Evolutionary conservation across 2,888 invertebrate genomes (phyloP).

Genomic region (Tenthredo notha): DNA sequence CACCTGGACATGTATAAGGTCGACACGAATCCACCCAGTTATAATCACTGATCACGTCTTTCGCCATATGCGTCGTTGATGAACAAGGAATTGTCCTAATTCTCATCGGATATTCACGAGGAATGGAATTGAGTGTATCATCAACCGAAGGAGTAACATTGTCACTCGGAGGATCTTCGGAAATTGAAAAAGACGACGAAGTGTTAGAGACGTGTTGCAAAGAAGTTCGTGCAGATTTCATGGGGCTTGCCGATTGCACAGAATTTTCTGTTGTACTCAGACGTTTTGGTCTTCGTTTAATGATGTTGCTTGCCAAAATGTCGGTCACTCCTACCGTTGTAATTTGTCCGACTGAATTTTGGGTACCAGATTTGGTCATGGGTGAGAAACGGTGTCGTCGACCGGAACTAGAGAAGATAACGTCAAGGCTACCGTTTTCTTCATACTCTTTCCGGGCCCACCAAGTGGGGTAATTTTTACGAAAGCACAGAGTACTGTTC

Average conservation of each 20-base stretch:
- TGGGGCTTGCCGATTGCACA: neutral
- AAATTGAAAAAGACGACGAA: neutral
- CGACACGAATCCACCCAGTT: conserved; percentile 32
- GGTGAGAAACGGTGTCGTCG: conserved; percentile 2
- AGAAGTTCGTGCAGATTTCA: neutral
- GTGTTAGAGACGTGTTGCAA: neutral
- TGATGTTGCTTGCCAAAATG: neutral
- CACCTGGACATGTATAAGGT: conserved; percentile 42
- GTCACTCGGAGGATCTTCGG: neutral
- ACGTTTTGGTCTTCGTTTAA: neutral
- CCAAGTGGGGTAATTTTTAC: conserved; percentile 17
- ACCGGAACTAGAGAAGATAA: conserved; percentile 2
- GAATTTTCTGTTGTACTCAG: neutral
- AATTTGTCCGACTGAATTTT: neutral
- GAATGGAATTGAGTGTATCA: neutral
- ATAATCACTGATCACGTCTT: neutral
- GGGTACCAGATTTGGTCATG: conserved; percentile 15
- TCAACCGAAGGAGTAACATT: neutral
- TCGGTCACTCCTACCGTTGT: neutral
- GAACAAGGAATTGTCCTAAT: neutral
- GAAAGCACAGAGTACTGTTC: conserved; percentile 7
- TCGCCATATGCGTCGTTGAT: neutral
- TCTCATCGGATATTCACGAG: neutral
- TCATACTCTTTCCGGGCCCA: conserved; percentile 14
- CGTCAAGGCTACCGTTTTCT: conserved; percentile 16